A percentile compares a stretch with the other conserved stretches of the same genome.
Conservation (phyloP, 2,888 invertebrate species). For the Apoda limacodes region DNA sequence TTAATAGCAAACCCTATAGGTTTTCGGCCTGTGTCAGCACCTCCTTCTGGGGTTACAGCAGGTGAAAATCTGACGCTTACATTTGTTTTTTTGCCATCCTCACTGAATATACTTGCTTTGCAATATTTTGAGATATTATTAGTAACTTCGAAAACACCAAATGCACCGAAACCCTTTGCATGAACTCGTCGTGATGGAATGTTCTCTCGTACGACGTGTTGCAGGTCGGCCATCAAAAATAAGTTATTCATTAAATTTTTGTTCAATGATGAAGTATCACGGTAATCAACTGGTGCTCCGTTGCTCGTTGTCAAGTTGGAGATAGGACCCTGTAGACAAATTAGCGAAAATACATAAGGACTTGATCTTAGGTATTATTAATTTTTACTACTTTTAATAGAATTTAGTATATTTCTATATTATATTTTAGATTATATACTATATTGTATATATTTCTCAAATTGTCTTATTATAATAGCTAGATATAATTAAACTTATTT, state of each 20-base stretch:
- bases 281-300: slow-evolving; percentile 82
- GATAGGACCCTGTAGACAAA: slow-evolving; percentile 60
- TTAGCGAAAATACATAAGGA: no score
- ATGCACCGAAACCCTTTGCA: slow-evolving; percentile 91
- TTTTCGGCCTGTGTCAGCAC: slow-evolving; percentile 87
- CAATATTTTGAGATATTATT: slow-evolving; percentile 81
- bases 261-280: slow-evolving; percentile 80
- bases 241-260: slow-evolving; percentile 83
- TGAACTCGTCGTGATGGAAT: slow-evolving; percentile 94
- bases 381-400: no score
- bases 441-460: no score
- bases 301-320: slow-evolving; percentile 76
- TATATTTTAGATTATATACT: no score
- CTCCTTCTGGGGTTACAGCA: slow-evolving; percentile 85
- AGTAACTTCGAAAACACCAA: slow-evolving; percentile 86
- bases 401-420: no score
- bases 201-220: slow-evolving; percentile 86
- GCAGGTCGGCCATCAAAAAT: slow-evolving; percentile 77
- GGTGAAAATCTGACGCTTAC: slow-evolving; percentile 82
- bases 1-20: slow-evolving; percentile 91
- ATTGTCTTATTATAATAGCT: no score
- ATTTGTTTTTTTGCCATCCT: slow-evolving; percentile 80
- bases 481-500: no score
- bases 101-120: slow-evolving; percentile 79
- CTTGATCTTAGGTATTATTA: no score